Percentiles rank a stretch among this genome's conserved stretches.
Evolutionary conservation across 1,140 invertebrate species (phyloP).

Genomic region (Galleria mellonella): DNA sequence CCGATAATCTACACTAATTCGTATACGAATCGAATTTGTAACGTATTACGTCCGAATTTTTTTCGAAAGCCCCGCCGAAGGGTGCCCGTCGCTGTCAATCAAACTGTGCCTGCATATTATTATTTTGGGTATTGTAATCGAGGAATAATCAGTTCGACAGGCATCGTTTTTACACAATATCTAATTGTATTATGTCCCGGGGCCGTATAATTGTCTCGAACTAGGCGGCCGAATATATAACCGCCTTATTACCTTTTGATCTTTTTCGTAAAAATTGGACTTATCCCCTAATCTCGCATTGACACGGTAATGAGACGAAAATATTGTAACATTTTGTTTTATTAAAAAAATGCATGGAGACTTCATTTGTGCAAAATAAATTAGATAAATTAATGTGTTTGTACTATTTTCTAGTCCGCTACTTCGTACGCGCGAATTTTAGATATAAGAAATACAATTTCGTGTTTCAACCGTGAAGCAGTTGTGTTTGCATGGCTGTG

Average conservation of each 20-base stretch:
- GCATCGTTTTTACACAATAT: constrained; percentile 13
- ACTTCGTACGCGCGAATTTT: no score
- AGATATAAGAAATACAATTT: no score
- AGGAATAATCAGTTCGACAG: constrained; percentile 31
- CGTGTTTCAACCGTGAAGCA: no score
- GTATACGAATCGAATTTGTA: constrained; percentile 39
- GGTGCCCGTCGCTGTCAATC: constrained; percentile 42
- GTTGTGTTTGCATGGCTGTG: no score
- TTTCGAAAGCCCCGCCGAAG: constrained; percentile 33
- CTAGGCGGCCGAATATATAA: constrained; percentile 43
- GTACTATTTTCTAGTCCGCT: no score
- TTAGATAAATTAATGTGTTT: no score
- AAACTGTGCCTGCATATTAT: constrained; percentile 50
- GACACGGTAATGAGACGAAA: constrained; percentile 68
- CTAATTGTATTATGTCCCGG: constrained; percentile 56
- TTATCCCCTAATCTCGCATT: constrained; percentile 70
- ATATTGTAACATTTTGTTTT: constrained; percentile 43
- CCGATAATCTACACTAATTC: constrained; percentile 51
- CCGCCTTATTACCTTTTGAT: constrained; percentile 38
- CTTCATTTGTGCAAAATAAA: not conserved
- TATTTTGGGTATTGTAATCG: constrained; percentile 55
- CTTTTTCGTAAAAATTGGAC: constrained; percentile 52
- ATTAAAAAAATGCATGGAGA: constrained; percentile 26
- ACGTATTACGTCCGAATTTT: constrained; percentile 32
- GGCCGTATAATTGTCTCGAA: constrained; percentile 51